Base-by-base conservation (phyloP, 2,797 vertebrate species). In the Harpagifer antarcticus region DNA sequence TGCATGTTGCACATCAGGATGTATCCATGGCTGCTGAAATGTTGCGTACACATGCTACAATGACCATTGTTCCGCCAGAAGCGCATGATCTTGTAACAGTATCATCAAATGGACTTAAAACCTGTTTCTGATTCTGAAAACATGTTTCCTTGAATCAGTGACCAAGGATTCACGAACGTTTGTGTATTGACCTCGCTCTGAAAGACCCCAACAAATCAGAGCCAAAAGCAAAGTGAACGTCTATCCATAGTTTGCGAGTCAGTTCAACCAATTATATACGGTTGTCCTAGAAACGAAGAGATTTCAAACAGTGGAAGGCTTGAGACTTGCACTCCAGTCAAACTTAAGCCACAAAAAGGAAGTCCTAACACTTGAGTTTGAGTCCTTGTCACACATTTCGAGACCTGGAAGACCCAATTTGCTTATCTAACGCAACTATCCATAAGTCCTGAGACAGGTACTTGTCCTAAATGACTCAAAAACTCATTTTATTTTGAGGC, bases 1-100 rank as follows among this genome's bases (percentile, higher is more conserved):
- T 92, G 77, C 60, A 93, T 50, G 79, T 17, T 42, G 50, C 49
- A 67, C 45, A 52, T 78, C 65, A 48, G 31, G 65, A 78, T 78
- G 79, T 76, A 69, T 75, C 76, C 78, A 58, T 68, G 65, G 72
- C 60, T 50, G 4, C 76, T 20, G 45, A 62, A 62, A 73, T 16
- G 23, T 20, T 67, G 64, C 9, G 16, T 69, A 9, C 2, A 37
- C 61, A 83, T 27, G 63, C 59, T 61, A 48, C 17, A 31, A 33
- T 31, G 67, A 89, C 55, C 70, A 62, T 47, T 75, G 64, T 43
- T 66, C 31, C 2, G 8, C 63, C 59, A 72, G 66, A 56, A 14
- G 52, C 63, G 66, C 68, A 23, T 20, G 56, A 15, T 61, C 15
- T 54, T 33, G 62, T 23, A 9, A 62, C 11, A 4, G 59, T 44